Base-by-base conservation (phyloP, 2,113 vertebrate genomes). In the Phalacrocorax pelagicus region DNA sequence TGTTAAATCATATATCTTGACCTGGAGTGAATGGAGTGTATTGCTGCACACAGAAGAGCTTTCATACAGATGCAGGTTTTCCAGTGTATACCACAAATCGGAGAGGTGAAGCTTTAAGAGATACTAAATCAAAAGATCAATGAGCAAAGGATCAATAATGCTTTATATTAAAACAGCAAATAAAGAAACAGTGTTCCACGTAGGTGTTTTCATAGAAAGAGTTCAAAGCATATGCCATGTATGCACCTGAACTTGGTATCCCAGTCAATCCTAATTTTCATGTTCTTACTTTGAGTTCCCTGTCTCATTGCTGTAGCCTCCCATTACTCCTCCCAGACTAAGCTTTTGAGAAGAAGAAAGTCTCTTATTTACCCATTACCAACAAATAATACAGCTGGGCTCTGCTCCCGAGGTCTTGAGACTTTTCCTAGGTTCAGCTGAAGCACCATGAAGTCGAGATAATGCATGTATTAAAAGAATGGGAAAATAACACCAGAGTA, bases 1-100 rank as follows among this genome's bases (percentile, higher is more conserved):
- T 96, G 82, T 97, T 96, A 94, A 97, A 97, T 89, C 88, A 70
- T 92, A 54, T n/a, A 94, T 96, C 94, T 94, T 89, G 70, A 93
- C 89, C 93, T 46, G 54, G 18, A 88, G 49, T 20, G 44, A 63
- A 75, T 71, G 49, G 15, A 87, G 57, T 2, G 3, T 40, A 4
- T 72, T 77, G 66, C 54, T 59, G 51, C 63, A n/a, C 11, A 34
- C 14, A 71, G 70, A 77, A 87, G 36, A 24, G 40, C 22, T 88
- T 58, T 72, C 55, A 5, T 11, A 52, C 15, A 91, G 55, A 69
- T 58, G 36, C 57, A 91, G 51, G 38, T 59, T 94, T 72, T 74
- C 38, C 36, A 36, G 27, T 23, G 16, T 24, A 63, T 5, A 8
- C 27, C 44, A 67, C 66, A 86, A 65, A 88, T 32, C 1, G 15